phyloP scores from a whole-genome alignment of 1,140 invertebrate genomes.

The Centruroides vittatus region DNA sequence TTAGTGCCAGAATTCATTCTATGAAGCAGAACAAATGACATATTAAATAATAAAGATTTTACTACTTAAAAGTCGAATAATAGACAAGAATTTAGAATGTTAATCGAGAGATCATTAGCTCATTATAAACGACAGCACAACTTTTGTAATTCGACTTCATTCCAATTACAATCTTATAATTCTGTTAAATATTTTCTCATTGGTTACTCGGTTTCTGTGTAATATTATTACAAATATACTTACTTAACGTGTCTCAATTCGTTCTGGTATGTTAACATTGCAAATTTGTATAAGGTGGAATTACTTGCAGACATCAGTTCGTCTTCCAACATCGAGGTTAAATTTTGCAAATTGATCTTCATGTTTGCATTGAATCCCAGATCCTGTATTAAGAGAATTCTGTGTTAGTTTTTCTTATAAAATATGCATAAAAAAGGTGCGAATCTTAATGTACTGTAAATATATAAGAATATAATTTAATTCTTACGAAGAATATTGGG shows the following conservation, averaged over 20 bases:
- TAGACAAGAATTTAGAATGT: not conserved
- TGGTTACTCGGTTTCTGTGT: not conserved
- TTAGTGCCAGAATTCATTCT: no score
- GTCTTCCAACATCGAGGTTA: conserved; percentile 57
- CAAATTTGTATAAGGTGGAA: conserved; percentile 22
- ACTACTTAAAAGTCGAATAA: no score
- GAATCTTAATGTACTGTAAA: no score
- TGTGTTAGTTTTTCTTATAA: no score
- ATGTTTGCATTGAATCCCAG: conserved; percentile 46
- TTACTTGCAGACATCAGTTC: conserved; percentile 45
- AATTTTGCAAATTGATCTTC: conserved; percentile 46
- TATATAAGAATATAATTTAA: no score
- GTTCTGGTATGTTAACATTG: conserved; percentile 28
- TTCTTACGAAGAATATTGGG: no score
- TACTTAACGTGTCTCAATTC: conserved; percentile 31
- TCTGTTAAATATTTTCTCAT: not conserved
- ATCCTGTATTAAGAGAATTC: conserved; percentile 32
- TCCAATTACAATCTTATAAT: not conserved
- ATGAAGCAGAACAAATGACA: no score
- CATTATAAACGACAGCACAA: not conserved
- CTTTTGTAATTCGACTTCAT: not conserved
- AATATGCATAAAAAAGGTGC: no score
- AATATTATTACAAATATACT: not conserved
- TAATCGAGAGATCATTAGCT: not conserved
- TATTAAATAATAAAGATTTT: no score